Evolutionary conservation across 2,797 vertebrate genomes (phyloP).

Genomic region (Enteromius viviparus): DNA sequence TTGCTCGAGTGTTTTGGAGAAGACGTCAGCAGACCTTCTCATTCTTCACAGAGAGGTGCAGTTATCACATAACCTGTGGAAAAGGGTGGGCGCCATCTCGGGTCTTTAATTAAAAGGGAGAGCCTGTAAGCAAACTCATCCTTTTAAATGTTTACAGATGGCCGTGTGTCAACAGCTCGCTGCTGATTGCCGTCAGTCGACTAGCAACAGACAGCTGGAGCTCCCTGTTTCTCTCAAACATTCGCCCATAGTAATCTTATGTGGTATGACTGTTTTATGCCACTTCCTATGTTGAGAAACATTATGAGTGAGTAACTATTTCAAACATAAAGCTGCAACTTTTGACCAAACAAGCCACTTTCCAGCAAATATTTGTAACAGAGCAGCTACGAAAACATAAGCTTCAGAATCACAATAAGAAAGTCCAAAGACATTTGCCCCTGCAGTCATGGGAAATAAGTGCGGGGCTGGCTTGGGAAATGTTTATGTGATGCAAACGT

Average conservation of each 20-base stretch:
- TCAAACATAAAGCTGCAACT: constrained; percentile 35
- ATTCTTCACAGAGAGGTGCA: constrained; percentile 83
- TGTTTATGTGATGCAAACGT: constrained; percentile 68
- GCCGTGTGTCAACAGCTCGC: constrained; percentile 60
- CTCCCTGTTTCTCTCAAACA: constrained; percentile 32
- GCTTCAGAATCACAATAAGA: constrained; percentile 64
- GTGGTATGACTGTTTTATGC: constrained; percentile 41
- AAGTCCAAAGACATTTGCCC: constrained; percentile 61
- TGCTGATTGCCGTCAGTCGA: constrained; percentile 26
- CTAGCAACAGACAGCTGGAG: constrained; percentile 39
- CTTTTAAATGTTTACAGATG: constrained; percentile 82
- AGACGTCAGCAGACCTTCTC: constrained; percentile 77
- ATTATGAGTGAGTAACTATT: constrained; percentile 31
- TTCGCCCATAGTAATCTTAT: constrained; percentile 17
- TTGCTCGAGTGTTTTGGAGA: constrained; percentile 77
- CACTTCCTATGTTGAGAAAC: constrained; percentile 40
- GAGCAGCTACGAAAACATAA: constrained; percentile 20
- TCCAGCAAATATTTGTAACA: constrained; percentile 42
- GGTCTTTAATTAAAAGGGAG: constrained; percentile 86
- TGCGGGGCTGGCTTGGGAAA: constrained; percentile 68
- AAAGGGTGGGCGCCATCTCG: constrained; percentile 86
- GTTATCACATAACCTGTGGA: constrained; percentile 86
- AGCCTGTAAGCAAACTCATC: constrained; percentile 76
- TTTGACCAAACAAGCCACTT: constrained; percentile 25
- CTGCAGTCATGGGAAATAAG: constrained; percentile 70